Evolutionary conservation across 2,888 invertebrate species (phyloP).

Genomic region (Lycophotia porphyrea): DNA sequence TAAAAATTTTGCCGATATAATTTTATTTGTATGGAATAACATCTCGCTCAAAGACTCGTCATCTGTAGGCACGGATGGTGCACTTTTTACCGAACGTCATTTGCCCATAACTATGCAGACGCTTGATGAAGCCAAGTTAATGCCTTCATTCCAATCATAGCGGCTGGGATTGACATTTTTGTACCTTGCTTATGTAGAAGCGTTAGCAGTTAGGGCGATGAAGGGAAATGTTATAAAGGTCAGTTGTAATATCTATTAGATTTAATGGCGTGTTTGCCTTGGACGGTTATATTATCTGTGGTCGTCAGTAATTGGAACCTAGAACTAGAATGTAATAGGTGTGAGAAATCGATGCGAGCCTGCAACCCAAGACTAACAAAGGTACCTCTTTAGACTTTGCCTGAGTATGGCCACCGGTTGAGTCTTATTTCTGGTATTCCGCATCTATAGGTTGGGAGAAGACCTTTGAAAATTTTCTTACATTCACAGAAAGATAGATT

Average conservation of each 20-base stretch:
- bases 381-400: background rate
- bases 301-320: slow-evolving; percentile 10
- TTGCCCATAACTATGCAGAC: slow-evolving; percentile 57
- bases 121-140: slow-evolving; percentile 61
- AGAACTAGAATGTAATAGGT: background rate
- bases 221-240: slow-evolving; percentile 45
- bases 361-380: background rate
- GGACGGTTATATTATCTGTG: slow-evolving; percentile 26
- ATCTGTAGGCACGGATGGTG: slow-evolving; percentile 36
- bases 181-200: slow-evolving; percentile 26
- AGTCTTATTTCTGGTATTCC: background rate
- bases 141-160: slow-evolving; percentile 58
- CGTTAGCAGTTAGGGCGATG: slow-evolving; percentile 18
- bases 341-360: background rate
- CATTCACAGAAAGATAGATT: too few species aligned
- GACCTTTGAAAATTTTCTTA: background rate
- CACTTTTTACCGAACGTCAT: slow-evolving; percentile 67
- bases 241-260: background rate
- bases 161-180: slow-evolving; percentile 47
- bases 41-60: background rate
- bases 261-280: slow-evolving; percentile 40
- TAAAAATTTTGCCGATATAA: background rate
- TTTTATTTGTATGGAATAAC: slow-evolving; percentile 36
- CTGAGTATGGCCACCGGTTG: background rate
- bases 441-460: background rate